phyloP scores from a whole-genome alignment of 1,140 invertebrate genomes.

The Drosophila mayri region DNA sequence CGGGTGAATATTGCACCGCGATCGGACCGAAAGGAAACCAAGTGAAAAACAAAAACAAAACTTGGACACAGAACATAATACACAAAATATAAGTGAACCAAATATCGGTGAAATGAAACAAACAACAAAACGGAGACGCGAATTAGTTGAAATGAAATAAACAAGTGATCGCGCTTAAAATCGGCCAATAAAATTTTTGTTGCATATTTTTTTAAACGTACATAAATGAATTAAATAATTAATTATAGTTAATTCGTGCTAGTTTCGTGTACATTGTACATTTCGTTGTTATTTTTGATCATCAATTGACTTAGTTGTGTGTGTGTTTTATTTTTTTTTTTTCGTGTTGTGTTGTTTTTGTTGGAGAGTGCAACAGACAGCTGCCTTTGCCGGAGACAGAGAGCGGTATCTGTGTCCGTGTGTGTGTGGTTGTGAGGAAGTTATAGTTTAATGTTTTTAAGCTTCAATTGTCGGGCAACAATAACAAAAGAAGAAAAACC shows the following conservation, averaged over 20 bases:
- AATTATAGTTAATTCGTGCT: background rate
- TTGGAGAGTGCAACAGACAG: slow-evolving; percentile 36
- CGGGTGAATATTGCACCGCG: no score
- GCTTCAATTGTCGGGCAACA: slow-evolving; percentile 70
- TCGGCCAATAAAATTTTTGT: background rate
- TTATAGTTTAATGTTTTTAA: slow-evolving; percentile 77
- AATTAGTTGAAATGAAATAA: slow-evolving; percentile 8
- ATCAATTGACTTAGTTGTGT: slow-evolving; percentile 6
- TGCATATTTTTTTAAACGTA: background rate
- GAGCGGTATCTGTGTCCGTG: background rate
- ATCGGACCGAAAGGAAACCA: background rate
- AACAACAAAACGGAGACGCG: background rate
- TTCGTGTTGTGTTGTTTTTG: slow-evolving; percentile 22
- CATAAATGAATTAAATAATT: background rate
- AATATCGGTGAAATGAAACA: background rate
- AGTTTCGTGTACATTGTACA: background rate
- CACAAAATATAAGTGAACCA: background rate
- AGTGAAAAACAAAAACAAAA: background rate
- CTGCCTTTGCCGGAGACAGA: slow-evolving; percentile 7
- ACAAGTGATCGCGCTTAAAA: background rate
- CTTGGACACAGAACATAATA: background rate
- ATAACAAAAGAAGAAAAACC: slow-evolving; percentile 2
- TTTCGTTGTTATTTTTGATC: background rate
- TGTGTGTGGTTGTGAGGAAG: slow-evolving; percentile 65
- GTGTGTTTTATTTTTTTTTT: slow-evolving; percentile 19